These are phyloP conservation scores for Leptosomus discolor DNA, from an alignment of 2,113 vertebrate species.

Conservation along the genomic window DNA sequence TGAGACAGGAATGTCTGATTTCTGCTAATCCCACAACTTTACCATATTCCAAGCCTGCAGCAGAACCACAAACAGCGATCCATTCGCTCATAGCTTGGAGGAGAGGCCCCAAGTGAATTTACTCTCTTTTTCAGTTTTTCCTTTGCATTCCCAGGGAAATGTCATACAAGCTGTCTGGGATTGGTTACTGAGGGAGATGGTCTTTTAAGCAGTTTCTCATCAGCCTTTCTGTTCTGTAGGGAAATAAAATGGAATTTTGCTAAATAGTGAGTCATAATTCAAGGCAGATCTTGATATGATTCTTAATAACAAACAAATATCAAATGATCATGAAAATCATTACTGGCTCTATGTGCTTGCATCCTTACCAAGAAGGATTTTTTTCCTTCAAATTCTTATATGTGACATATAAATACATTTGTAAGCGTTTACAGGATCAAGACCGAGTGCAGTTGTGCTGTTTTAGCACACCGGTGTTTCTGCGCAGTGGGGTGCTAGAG, in stretches of 20 bases:
- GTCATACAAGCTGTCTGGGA: conserved; percentile 56
- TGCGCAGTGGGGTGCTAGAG: not conserved
- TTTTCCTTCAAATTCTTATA: not conserved
- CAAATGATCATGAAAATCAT: not conserved
- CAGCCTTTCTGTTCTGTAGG: conserved; percentile 34
- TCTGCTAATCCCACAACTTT: conserved; percentile 67
- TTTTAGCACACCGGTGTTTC: not conserved
- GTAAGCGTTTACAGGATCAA: not conserved
- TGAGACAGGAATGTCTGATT: conserved; percentile 67
- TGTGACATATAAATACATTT: not conserved
- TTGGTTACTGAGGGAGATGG: conserved; percentile 32
- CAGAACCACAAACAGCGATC: conserved; percentile 17
- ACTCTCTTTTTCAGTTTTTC: conserved; percentile 45
- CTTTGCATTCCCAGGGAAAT: conserved; percentile 58
- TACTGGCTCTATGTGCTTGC: not conserved
- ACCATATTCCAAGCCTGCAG: not conserved
- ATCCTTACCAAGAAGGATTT: not conserved
- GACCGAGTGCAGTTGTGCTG: not conserved
- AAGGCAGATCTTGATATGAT: conserved; percentile 4
- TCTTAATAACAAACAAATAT: conserved; percentile 31
- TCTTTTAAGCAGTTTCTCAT: conserved; percentile 57
- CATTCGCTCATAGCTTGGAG: not conserved
- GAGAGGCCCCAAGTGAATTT: conserved; percentile 37
- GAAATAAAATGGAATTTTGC: conserved; percentile 44
- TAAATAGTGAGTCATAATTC: conserved; percentile 49